Evolutionary conservation across 1,140 invertebrate species (phyloP).

Genomic region (Scaptomyza montana): DNA sequence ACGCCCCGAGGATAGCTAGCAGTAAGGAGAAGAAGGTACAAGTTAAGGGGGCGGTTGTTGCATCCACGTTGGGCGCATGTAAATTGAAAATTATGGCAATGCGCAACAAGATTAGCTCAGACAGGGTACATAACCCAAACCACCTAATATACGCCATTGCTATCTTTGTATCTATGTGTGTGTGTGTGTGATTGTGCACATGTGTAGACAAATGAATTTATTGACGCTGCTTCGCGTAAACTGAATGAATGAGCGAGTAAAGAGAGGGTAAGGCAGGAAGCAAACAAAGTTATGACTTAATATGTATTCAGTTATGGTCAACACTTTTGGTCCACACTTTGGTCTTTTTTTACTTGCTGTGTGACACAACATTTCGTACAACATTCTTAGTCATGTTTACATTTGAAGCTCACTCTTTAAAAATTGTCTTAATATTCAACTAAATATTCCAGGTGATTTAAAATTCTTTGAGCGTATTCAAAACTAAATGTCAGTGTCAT

Average conservation of each 20-base stretch:
- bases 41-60: background rate
- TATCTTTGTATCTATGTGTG: constrained; percentile 2
- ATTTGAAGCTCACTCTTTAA: no score
- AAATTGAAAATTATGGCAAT: constrained; percentile 83
- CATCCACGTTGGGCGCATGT: constrained; percentile 59
- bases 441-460: no score
- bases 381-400: background rate
- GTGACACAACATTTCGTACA: background rate
- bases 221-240: constrained; percentile 52
- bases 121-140: constrained; percentile 29
- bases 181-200: background rate
- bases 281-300: constrained; percentile 78
- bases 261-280: background rate
- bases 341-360: no score
- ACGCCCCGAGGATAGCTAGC: constrained; percentile 33
- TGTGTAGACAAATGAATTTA: constrained; percentile 47
- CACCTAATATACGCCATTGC: background rate
- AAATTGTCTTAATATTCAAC: no score
- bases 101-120: constrained; percentile 79
- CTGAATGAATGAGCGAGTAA: constrained; percentile 50
- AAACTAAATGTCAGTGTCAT: no score
- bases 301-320: constrained; percentile 42
- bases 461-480: no score
- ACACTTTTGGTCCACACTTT: background rate
- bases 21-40: background rate